Base-by-base conservation (phyloP, 2,888 invertebrate species). In the Melieria picta region DNA sequence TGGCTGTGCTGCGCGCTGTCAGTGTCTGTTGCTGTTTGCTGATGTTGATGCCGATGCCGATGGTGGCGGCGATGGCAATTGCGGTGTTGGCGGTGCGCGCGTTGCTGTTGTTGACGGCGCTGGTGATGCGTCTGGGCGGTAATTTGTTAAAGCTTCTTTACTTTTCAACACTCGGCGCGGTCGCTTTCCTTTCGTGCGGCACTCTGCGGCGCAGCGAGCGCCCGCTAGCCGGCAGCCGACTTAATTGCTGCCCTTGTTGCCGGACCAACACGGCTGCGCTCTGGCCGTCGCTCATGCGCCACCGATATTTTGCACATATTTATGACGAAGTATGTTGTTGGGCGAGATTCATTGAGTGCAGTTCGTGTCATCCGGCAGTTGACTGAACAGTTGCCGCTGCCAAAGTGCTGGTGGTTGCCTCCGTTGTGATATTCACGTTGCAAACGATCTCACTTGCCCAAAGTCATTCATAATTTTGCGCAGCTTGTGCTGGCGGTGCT, bases 141-240 rank as follows among this genome's bases (percentile, higher is more conserved):
- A 84, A 84, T 84, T 84, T 82, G 83, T 83, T 83, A 83, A 83
- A 80, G 83, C 84, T 83, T 84, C 84, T 82, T 83, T 83, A 83
- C 84, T 83, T 84, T 83, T 84, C 83, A 84, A 83, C 83, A 84
- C 83, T 81, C 81, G 65, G 65, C 72, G 72, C 73, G 76, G 74
- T 69, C 68, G 72, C 69, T 72, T 74, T 66, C 67, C 71, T 73
- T 72, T 30, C 30, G 30, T 30, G 30, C 30, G 30, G 13, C 16
- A 63, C 11, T 30, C 55, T 30, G 65, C 42, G n/a, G 50, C 30
- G 58, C 58, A 50, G 69, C 9, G 72, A 11, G 46, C 10, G 43
- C 46, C 10, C 16, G 60, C 65, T 4, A 9, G 42, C 45, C 6
- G 63, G n/a, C 47, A 47, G 56, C 16, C 46, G 56, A 77, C 78